Percentiles rank a stretch among this genome's conserved stretches.
Evolutionary conservation across 1,140 invertebrate genomes (phyloP).

Genomic region (Drosophila pallidifrons): DNA sequence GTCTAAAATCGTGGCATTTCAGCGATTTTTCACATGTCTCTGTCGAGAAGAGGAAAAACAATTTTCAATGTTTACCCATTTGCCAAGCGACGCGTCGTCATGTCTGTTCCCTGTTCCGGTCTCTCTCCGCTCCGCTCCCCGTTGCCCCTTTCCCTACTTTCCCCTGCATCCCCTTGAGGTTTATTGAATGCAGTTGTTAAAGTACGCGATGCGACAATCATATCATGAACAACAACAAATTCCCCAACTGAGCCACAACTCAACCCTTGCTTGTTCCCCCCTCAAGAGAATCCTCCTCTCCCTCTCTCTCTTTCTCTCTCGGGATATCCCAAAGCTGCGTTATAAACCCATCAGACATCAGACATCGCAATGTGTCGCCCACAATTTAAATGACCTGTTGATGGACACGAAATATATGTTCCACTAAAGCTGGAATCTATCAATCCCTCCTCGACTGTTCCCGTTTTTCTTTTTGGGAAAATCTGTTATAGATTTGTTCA

Average conservation of each 20-base stretch:
- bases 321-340: constrained; percentile 10
- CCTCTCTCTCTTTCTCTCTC: neutral
- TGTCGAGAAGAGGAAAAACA: constrained; percentile 46
- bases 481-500: constrained; percentile 38
- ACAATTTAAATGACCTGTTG: constrained; percentile 53
- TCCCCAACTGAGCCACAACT: constrained; percentile 15
- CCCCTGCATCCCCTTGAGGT: neutral
- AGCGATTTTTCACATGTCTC: constrained; percentile 56
- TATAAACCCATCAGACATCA: constrained; percentile 67
- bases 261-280: constrained; percentile 1
- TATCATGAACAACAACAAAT: constrained; percentile 7
- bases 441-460: neutral
- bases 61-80: constrained; percentile 46
- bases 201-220: constrained; percentile 6
- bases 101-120: constrained; percentile 26
- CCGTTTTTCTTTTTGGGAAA: neutral
- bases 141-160: neutral
- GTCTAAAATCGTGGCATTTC: constrained; percentile 44
- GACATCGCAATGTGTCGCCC: constrained; percentile 59
- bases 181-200: constrained; percentile 27
- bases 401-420: constrained; percentile 20
- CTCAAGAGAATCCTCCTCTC: neutral
- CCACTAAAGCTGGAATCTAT: constrained; percentile 14
- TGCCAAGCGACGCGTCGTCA: constrained; percentile 30
- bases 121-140: neutral